Conservation (phyloP, 2,888 invertebrate genomes). For the Priapulus caudatus region DNA sequence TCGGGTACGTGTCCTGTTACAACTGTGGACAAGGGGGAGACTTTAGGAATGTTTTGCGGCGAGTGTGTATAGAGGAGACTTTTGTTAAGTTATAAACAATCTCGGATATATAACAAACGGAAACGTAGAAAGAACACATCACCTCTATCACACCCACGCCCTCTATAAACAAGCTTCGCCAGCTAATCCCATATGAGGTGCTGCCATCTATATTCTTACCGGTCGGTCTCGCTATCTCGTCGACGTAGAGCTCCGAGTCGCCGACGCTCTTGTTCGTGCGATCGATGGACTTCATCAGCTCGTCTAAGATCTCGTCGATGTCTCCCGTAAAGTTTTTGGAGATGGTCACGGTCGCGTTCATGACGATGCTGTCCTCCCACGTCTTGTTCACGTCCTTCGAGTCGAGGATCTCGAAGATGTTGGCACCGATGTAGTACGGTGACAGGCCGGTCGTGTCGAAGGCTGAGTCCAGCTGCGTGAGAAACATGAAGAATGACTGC, state of each 20-base stretch:
- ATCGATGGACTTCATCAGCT: not conserved
- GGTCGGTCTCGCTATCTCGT: not conserved
- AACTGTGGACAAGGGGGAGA: too few relatives aligned
- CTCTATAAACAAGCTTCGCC: too few relatives aligned
- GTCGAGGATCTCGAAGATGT: not conserved
- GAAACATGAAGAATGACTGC: too few relatives aligned
- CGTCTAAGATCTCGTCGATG: not conserved
- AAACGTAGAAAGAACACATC: too few relatives aligned
- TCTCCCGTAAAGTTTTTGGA: not conserved
- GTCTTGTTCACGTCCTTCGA: not conserved
- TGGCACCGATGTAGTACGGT: not conserved
- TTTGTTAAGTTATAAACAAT: too few relatives aligned
- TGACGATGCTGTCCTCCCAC: not conserved
- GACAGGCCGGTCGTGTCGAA: not conserved
- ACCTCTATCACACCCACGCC: too few relatives aligned
- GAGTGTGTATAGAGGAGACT: too few relatives aligned
- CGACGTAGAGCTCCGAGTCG: not conserved
- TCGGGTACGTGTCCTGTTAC: too few relatives aligned
- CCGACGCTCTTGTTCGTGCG: constrained; percentile 1
- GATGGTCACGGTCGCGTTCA: constrained; percentile 1
- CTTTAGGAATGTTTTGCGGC: too few relatives aligned
- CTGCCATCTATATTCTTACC: not conserved
- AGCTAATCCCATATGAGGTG: too few relatives aligned
- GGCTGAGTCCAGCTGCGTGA: not conserved
- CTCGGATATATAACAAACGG: too few relatives aligned